Percentiles rank a stretch among this genome's conserved stretches.
These are phyloP conservation scores for Brenthis ino DNA, from an alignment of 2,888 invertebrate genomes.

Conservation along the genomic window DNA sequence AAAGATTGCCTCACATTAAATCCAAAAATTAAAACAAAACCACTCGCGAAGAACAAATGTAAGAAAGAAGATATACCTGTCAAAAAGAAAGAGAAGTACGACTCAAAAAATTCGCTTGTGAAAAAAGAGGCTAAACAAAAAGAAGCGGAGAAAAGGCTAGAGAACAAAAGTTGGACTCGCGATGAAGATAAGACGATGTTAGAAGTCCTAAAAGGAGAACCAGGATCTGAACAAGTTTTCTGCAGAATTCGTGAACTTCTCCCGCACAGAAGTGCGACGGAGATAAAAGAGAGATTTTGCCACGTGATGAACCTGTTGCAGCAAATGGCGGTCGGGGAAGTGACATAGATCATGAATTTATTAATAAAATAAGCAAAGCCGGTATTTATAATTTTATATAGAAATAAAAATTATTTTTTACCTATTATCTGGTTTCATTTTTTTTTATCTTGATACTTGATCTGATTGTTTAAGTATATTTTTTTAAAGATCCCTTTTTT, in stretches of 20 bases:
- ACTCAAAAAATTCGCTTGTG: conserved; percentile 45
- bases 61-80: conserved; percentile 47
- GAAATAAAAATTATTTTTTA: conserved; percentile 57
- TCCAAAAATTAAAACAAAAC: conserved; percentile 50
- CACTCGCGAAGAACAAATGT: conserved; percentile 47
- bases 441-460: not conserved
- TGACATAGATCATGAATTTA: conserved; percentile 63
- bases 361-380: conserved; percentile 52
- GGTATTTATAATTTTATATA: conserved; percentile 74
- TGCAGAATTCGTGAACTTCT: conserved; percentile 78
- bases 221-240: conserved; percentile 85
- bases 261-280: conserved; percentile 78
- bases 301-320: conserved; percentile 84
- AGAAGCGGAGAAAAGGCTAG: conserved; percentile 38
- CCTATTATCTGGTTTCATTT: not conserved
- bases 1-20: conserved; percentile 55
- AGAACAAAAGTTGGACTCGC: conserved; percentile 84
- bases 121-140: conserved; percentile 40
- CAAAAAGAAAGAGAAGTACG: conserved; percentile 58
- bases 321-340: conserved; percentile 80
- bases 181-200: conserved; percentile 92
- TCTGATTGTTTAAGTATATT: too few species aligned
- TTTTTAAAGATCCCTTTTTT: not conserved
- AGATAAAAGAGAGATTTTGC: conserved; percentile 84
- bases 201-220: conserved; percentile 87